A percentile compares a stretch with the other conserved stretches of the same genome.
phyloP scores from a whole-genome alignment of 2,113 vertebrate genomes.

The Petromus typicus region DNA sequence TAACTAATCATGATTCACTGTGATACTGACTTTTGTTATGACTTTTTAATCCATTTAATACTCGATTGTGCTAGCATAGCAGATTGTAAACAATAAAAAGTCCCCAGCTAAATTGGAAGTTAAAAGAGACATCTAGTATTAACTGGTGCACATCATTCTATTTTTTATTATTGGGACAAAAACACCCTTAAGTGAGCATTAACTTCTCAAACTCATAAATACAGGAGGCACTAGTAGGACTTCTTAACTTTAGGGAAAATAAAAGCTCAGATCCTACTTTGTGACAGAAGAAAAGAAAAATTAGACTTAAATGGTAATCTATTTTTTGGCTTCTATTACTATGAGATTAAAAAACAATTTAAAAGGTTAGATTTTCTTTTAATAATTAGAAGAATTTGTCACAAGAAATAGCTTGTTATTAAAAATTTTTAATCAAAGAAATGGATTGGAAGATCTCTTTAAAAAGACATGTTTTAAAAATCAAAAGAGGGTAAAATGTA shows the following conservation, averaged over 20 bases:
- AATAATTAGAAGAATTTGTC: conserved; percentile 47
- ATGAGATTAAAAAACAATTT: conserved; percentile 20
- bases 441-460: conserved; percentile 58
- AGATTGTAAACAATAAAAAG: neutral
- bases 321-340: conserved; percentile 45
- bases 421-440: conserved; percentile 64
- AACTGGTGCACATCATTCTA: neutral
- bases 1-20: neutral
- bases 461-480: conserved; percentile 58
- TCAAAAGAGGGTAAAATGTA: conserved; percentile 65
- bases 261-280: neutral
- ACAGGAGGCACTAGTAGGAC: neutral
- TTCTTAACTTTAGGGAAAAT: conserved; percentile 13
- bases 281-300: neutral
- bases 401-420: conserved; percentile 56
- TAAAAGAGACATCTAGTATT: neutral
- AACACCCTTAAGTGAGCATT: conserved; percentile 2
- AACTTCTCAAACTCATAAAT: conserved; percentile 36
- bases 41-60: neutral
- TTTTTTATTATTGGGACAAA: conserved; percentile 11
- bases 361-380: conserved; percentile 38
- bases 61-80: neutral
- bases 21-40: neutral
- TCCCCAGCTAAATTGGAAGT: neutral
- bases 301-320: conserved; percentile 10